Evolutionary conservation across 2,113 vertebrate species (phyloP), one percentile per base, ranked within the genome.

Genomic region (Centropus unirufus): DNA sequence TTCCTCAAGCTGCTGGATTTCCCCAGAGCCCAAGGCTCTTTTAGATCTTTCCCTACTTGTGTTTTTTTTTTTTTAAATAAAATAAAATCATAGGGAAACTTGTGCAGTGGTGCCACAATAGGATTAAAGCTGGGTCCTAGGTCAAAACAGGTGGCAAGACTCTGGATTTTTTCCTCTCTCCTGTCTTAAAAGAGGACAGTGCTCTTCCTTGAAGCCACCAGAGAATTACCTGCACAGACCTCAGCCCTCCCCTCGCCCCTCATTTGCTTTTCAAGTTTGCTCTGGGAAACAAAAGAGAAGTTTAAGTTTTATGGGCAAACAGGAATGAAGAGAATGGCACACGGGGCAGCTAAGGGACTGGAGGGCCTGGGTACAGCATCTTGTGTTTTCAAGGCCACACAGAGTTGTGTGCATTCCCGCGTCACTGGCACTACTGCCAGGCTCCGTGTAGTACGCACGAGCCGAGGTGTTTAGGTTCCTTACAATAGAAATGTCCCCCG

Each of bases 401-500:
- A 70, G 32, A 63, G 75, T 8, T 5, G 9, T 5, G 8, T n/a
- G 18, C 21, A 58, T 90, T 91, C 93, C 42, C 63, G 51, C 34
- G 23, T 66, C 0, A 0, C 80, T 86, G 63, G 42, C 36, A 36
- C 30, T 93, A 34, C 79, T 89, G 76, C 34, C 73, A 81, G 34
- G 83, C 94, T 86, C 72, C 51, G 59, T 14, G 54, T 63, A 92
- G 55, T 80, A 83, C 86, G 51, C 49, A 59, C 51, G 86, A 95
- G 86, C 17, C 36, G 47, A 80, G 85, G 80, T 29, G 62, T 92
- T 89, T 77, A 89, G 89, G 69, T 91, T 95, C 46, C 51, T 95
- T 89, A 67, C 82, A 80, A 57, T 77, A 91, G 68, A 88, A 92
- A 83, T 88, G 88, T 93, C 90, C 88, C 59, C 58, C 93, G 85